Conservation (phyloP, 1,140 invertebrate genomes). For the Zaprionus camerounensis region DNA sequence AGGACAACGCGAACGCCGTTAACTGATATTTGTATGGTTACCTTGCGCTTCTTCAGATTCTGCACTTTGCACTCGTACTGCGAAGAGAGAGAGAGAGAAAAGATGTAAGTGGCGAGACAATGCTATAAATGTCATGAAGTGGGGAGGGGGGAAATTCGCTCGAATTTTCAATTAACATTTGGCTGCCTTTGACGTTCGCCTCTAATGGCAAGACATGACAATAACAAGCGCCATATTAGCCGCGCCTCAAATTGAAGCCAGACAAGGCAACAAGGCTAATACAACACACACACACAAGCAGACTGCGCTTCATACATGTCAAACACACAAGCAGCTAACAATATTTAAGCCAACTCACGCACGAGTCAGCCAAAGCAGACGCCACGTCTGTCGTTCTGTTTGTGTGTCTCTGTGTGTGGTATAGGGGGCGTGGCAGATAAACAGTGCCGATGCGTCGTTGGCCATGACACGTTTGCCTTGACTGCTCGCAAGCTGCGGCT, state of each 20-base stretch:
- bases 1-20: constrained; percentile 96
- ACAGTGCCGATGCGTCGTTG: constrained; percentile 57
- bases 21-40: constrained; percentile 96
- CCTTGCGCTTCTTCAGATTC: constrained; percentile 98
- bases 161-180: constrained; percentile 79
- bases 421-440: constrained; percentile 49
- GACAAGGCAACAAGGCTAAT: constrained; percentile 51
- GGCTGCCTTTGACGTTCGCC: constrained; percentile 58
- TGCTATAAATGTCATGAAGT: constrained; percentile 21
- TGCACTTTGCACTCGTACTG: constrained; percentile 99
- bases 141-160: constrained; percentile 11
- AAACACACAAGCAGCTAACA: constrained; percentile 42
- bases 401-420: constrained; percentile 4
- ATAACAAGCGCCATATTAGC: constrained; percentile 69
- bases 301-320: constrained; percentile 12
- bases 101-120: not conserved
- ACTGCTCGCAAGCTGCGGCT: constrained; percentile 17
- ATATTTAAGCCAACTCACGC: constrained; percentile 72
- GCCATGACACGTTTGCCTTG: constrained; percentile 38
- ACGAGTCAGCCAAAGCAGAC: constrained; percentile 35
- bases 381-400: not conserved
- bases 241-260: constrained; percentile 47
- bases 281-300: constrained; percentile 29
- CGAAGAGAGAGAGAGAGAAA: constrained; percentile 28
- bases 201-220: constrained; percentile 78